Evolutionary conservation across 2,888 invertebrate species (phyloP), one percentile per base, ranked within the genome.

Genomic region (Archips crataeganus): DNA sequence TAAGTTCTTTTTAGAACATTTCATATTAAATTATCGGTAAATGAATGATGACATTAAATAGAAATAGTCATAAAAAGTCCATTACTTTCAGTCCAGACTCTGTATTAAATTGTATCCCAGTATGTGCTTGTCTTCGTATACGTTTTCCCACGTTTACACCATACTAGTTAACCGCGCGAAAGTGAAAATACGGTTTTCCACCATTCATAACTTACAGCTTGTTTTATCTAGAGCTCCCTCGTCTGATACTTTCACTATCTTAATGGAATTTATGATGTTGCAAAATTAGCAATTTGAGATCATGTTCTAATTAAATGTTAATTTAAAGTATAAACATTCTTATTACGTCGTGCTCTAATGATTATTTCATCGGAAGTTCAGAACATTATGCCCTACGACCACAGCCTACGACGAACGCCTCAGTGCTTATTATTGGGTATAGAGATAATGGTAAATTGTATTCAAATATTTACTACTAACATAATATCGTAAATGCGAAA

Each of bases 161-260:
- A 23, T 76, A 66, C 60, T 69, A 63, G 71, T 74, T 63, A 71
- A 72, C 64, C 74, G 75, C 71, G 74, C 75, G 81, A 83, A 84
- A 83, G 81, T 83, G 81, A 83, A 83, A 79, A 77, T 77, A 74
- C 65, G 39, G 71, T 79, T 80, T 79, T 79, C 77, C 76, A 75
- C 61, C 74, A 69, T 70, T 61, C 65, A 62, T 64, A 67, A 59
- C 68, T 72, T 71, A 65, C 74, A 60, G 70, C 76, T 63, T 73
- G 72, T 73, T 75, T 70, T 73, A 73, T 69, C 65, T 65, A 75
- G 72, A 70, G 57, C 75, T 67, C 39, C 60, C 47, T 59, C n/a
- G 57, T 68, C 49, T 49, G 59, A 39, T 70, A 65, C 74, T 74
- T 74, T 74, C 74, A 69, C 74, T 74, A 65, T 64, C 60, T 70